Conservation (phyloP, 2,113 vertebrate genomes). For the Lophius piscatorius region DNA sequence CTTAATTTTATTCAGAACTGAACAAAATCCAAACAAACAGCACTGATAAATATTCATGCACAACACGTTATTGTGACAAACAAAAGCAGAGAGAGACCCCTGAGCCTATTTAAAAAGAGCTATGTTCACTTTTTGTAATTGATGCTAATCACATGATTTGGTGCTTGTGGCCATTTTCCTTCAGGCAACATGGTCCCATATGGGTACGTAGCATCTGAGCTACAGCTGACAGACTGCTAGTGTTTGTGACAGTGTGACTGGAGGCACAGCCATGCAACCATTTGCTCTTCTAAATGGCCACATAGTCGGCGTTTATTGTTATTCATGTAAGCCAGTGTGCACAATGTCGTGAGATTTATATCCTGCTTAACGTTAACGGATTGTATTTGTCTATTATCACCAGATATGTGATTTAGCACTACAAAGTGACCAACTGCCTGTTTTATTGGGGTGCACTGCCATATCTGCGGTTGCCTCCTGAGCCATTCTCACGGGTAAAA, state of each 20-base stretch:
- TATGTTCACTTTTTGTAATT: conserved; percentile 29
- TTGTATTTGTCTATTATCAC: not conserved
- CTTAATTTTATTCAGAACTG: conserved; percentile 6
- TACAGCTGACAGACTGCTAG: conserved; percentile 39
- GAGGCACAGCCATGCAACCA: conserved; percentile 8
- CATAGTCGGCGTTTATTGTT: conserved; percentile 18
- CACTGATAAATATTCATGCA: conserved; percentile 17
- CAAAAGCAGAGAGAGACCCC: not conserved
- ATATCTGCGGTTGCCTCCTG: conserved; percentile 7
- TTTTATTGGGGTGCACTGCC: conserved; percentile 14
- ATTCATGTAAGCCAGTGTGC: conserved; percentile 9
- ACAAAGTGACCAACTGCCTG: conserved; percentile 5
- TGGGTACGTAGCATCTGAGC: conserved; percentile 33
- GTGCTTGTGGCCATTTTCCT: conserved; percentile 40
- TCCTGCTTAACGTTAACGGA: conserved; percentile 13
- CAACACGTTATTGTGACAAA: not conserved
- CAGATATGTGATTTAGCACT: conserved; percentile 20
- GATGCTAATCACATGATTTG: conserved; percentile 18
- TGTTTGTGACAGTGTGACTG: conserved; percentile 27
- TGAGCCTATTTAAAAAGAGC: conserved; percentile 17
- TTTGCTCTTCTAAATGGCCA: conserved; percentile 26
- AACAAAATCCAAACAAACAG: conserved; percentile 17
- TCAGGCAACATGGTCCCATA: conserved; percentile 19
- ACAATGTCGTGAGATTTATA: conserved; percentile 23
- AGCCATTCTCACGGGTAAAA: conserved; percentile 17